Evolutionary conservation across 2,113 vertebrate species (phyloP), one percentile per base, ranked within the genome.

Genomic region (Ariopsis seemanni): DNA sequence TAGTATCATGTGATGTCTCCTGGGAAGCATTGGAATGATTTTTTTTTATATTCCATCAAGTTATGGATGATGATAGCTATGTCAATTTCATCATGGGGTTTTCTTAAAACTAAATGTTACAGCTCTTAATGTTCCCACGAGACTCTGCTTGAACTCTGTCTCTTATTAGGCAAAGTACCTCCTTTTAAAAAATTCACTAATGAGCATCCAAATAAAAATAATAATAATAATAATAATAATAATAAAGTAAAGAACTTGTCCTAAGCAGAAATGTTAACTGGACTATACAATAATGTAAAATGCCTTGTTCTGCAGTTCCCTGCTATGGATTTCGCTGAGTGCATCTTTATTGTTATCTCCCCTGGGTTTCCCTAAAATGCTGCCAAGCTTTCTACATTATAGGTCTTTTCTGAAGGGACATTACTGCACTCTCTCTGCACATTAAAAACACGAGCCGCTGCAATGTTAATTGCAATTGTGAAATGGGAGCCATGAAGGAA

Each of bases 341-440:
- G 12, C 71, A 30, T 87, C 86, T 81, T 82, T 27, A 22, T 71
- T 50, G 71, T 50, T 75, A 71, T 89, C 85, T 83, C 42, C 75
- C 78, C 53, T 42, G 7, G 85, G 86, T 86, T 89, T 83, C 57
- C 52, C 63, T 27, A 30, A 74, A 90, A 27, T 30, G 9, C 72
- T 80, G 10, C n/a, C 79, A 91, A 83, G 77, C 55, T 50, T 81
- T 85, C 60, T 58, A 88, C 53, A 34, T 90, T 90, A 83, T 50
- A 67, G n/a, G 69, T 30, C 52, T 7, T 71, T 42, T 84, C 65
- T 89, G 82, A 89, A 91, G 90, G 65, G 80, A 87, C 52, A 80
- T 83, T 84, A 74, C 65, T 78, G 75, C 52, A 65, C n/a, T 77
- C 71, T 71, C 74, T 17, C 25, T 85, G 74, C 57, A 78, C 86